Base-by-base conservation (phyloP, 2,797 vertebrate species). In the Coregonus ussuriensis region DNA sequence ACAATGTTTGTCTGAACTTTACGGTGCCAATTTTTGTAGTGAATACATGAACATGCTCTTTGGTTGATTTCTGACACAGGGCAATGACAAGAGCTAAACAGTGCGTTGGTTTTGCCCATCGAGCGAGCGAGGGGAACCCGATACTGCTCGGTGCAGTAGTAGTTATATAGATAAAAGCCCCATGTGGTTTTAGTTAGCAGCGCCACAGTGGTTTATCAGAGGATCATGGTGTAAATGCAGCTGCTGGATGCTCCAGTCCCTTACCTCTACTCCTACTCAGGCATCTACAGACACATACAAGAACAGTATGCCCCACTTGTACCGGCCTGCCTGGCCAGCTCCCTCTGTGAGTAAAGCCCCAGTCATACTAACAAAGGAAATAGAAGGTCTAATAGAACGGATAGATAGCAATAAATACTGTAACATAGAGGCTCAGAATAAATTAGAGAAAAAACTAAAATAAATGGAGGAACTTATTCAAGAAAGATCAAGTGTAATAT, bases 121-220 rank as follows among this genome's bases (percentile, higher is more conserved):
- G 63, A 83, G 80, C 41, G 65, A 72, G 52, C 29, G 1, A 52
- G 53, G 76, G 89, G 82, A 93, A 91, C 87, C 75, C 77, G 90
- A 92, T 92, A 88, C 81, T 81, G 85, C 80, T 87, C 63, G 72
- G 78, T 86, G 88, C 84, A 87, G 87, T 87, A 87, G 87, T 87
- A 77, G 83, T 89, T 92, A 92, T 94, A 93, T 91, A 91, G 90
- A 93, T 91, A 91, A 88, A 76, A 9, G 41, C n/a, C 77, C 72
- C 93, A 94, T 93, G 89, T 94, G 93, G 90, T 87, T 93, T 87
- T 74, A 83, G 88, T 95, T 94, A 90, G 88, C 86, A 87, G 84
- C 81, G 89, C 79, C 82, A 87, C 82, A 80, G 88, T 82, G 88
- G 90, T 90, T 94, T 90, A 91, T 88, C 83, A 89, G 85, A 83